Evolutionary conservation across 2,113 vertebrate species (phyloP).

Genomic region (Oenanthe oenanthe): DNA sequence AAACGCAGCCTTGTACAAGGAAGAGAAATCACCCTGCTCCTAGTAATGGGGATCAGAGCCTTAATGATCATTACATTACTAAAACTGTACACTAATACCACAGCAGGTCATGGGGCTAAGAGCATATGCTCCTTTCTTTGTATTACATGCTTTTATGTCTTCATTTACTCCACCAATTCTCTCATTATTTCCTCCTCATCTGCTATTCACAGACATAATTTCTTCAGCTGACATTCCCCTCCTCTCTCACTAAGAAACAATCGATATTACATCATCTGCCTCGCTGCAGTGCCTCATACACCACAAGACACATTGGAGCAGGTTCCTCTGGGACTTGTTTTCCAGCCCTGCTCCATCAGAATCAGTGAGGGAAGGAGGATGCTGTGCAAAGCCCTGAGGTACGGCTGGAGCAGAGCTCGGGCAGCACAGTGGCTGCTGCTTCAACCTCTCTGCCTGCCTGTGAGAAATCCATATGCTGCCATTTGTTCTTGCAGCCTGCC

Average conservation of each 20-base stretch:
- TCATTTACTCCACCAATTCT: constrained; percentile 66
- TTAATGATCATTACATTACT: constrained; percentile 65
- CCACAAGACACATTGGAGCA: constrained; percentile 57
- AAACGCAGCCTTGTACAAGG: neutral
- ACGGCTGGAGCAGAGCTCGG: constrained; percentile 31
- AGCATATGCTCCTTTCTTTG: constrained; percentile 63
- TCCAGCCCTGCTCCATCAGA: constrained; percentile 30
- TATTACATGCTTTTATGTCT: constrained; percentile 64
- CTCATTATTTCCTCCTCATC: constrained; percentile 69
- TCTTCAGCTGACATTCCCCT: constrained; percentile 61
- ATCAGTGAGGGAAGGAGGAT: constrained; percentile 41
- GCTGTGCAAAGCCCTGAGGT: constrained; percentile 15
- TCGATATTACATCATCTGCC: constrained; percentile 76
- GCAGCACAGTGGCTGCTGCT: neutral
- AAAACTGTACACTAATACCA: constrained; percentile 53
- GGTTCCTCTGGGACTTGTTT: constrained; percentile 65
- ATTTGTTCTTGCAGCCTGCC: constrained; percentile 30
- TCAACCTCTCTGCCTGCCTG: neutral
- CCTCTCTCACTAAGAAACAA: constrained; percentile 70
- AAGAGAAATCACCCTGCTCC: constrained; percentile 47
- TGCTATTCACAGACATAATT: constrained; percentile 65
- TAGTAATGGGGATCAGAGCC: constrained; percentile 39
- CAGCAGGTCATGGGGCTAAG: neutral
- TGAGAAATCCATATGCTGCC: constrained; percentile 49
- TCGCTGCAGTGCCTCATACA: constrained; percentile 50